Evolutionary conservation across 2,797 vertebrate genomes (phyloP), one percentile per base, ranked within the genome.

Genomic region (Sebastes jordani): DNA sequence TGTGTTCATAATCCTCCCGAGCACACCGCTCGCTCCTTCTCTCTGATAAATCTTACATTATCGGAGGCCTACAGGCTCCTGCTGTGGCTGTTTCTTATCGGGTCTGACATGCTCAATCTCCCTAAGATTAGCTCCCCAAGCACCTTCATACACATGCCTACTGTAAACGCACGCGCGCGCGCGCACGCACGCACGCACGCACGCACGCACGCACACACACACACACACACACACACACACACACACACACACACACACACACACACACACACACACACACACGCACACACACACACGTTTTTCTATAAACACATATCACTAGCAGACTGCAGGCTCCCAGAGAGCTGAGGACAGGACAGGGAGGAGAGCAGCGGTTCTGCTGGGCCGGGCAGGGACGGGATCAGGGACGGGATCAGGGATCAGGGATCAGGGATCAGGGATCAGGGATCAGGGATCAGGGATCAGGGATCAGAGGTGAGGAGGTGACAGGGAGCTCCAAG

Each of bases 41-140:
- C 83, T 91, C 91, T 93, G 93, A 94, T 95, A 95, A 94, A 94
- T 95, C 94, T 94, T 85, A 92, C 92, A 94, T 93, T 94, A 94
- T 94, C 94, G 72, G 80, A 71, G 88, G 91, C 89, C 93, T 92
- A 93, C 95, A 95, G 93, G 90, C 92, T 91, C 84, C 91, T 80
- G 87, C 91, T 75, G 91, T 88, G 90, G 90, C 83, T 75, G 85
- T 93, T 90, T 87, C 88, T 95, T 95, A 95, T 95, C 93, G 38
- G 82, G 71, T 74, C 89, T 92, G 94, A 93, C 93, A 94, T 79
- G 90, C 93, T 93, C 94, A 94, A 93, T 94, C 94, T 94, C 91
- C 76, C 88, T 86, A 84, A 94, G 93, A 95, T 94, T 93, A 94
- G 92, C 91, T 93, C 93, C 89, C 88, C 81, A 74, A 91, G 90